phyloP scores from a whole-genome alignment of 2,113 vertebrate species.

The Rallus limicola region DNA sequence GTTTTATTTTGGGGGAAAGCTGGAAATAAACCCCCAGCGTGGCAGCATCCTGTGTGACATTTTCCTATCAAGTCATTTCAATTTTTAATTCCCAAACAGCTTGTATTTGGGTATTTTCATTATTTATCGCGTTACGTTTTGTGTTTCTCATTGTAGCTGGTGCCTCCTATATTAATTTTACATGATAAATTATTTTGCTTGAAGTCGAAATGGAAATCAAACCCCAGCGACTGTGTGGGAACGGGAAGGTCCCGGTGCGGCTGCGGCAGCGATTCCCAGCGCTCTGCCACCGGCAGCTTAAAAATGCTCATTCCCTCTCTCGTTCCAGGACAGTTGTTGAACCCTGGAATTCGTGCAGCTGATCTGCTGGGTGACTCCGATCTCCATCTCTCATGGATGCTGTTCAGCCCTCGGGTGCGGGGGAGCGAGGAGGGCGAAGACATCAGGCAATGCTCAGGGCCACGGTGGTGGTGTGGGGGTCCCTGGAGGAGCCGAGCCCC shows the following conservation, averaged over 20 bases:
- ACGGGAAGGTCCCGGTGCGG: no score
- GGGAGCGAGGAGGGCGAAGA: fast-evolving
- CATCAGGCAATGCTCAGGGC: fast-evolving
- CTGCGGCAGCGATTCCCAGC: not conserved
- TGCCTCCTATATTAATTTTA: constrained; percentile 48
- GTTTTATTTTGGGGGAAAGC: not conserved
- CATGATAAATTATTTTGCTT: constrained; percentile 47
- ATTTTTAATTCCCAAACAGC: constrained; percentile 43
- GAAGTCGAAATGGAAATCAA: constrained; percentile 20
- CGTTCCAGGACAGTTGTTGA: not conserved
- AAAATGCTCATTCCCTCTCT: not conserved
- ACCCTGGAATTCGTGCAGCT: not conserved
- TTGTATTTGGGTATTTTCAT: constrained; percentile 40
- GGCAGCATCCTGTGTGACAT: not conserved
- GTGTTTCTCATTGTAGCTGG: constrained; percentile 27
- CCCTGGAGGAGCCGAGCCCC: not conserved
- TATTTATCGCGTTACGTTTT: constrained; percentile 50
- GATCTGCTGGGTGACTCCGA: not conserved
- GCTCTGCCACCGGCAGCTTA: not conserved
- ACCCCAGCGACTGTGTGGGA: not conserved
- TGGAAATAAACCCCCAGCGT: not conserved
- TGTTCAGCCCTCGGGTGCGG: not conserved
- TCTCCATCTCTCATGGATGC: not conserved
- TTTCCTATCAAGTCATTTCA: not conserved
- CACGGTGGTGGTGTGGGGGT: not conserved